These are phyloP conservation scores for Dermatemys mawii DNA, from an alignment of 2,113 vertebrate species.

Conservation along the genomic window DNA sequence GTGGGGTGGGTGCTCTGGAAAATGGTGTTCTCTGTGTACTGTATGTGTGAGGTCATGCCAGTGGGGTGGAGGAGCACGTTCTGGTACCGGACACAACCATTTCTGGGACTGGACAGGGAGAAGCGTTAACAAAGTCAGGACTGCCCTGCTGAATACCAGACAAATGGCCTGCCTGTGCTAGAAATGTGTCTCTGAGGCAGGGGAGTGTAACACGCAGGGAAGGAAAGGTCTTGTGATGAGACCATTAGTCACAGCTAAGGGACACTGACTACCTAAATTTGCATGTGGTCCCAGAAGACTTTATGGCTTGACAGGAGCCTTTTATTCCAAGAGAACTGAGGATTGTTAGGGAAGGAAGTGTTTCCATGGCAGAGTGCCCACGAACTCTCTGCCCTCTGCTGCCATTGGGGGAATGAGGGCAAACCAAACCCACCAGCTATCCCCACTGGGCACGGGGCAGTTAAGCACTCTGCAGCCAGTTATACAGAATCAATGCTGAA, in stretches of 20 bases:
- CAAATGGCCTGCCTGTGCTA: accelerated
- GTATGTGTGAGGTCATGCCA: too few species aligned
- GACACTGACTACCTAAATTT: accelerated
- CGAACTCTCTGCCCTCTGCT: neutral
- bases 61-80: too few species aligned
- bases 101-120: too few species aligned
- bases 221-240: neutral
- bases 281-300: accelerated
- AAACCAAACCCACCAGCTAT: neutral
- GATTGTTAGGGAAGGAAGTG: accelerated
- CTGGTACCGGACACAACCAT: too few species aligned
- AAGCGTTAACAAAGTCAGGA: too few species aligned
- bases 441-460: neutral
- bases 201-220: accelerated
- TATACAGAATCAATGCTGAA: neutral
- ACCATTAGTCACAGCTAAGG: accelerated
- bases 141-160: too few species aligned
- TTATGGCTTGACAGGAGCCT: accelerated
- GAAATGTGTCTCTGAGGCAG: neutral
- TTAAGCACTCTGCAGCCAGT: conserved; percentile 10
- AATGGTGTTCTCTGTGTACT: neutral
- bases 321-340: neutral
- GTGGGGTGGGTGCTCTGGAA: neutral
- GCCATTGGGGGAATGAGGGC: neutral
- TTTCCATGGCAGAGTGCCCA: accelerated